phyloP scores from a whole-genome alignment of 2,888 invertebrate species.

The Ephialtes manifestator region DNA sequence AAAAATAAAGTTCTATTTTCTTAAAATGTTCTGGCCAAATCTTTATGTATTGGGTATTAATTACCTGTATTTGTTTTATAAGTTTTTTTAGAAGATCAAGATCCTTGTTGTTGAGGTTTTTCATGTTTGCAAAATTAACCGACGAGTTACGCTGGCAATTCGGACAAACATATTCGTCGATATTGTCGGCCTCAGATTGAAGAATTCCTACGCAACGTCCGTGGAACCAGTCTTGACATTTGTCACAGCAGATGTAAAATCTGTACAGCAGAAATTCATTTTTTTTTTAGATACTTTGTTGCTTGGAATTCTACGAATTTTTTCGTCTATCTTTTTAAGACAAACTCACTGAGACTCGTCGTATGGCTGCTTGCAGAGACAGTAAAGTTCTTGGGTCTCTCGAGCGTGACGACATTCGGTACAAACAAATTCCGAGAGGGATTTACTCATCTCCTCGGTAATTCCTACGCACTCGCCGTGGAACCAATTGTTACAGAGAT shows the following conservation, averaged over 20 bases:
- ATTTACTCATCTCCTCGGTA: slow-evolving; percentile 96
- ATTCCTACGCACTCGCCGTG: slow-evolving; percentile 98
- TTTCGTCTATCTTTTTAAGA: background rate
- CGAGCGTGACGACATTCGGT: slow-evolving; percentile 94
- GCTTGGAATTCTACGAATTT: background rate
- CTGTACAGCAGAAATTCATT: slow-evolving; percentile 86
- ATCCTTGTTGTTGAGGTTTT: slow-evolving; percentile 92
- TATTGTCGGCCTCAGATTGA: slow-evolving; percentile 97
- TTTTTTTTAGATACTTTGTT: background rate
- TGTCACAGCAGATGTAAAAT: slow-evolving; percentile 99
- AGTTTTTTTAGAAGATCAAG: slow-evolving; percentile 94
- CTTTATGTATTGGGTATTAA: background rate
- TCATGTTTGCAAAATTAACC: slow-evolving; percentile 96
- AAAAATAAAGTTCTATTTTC: too few relatives aligned
- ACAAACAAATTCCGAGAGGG: slow-evolving; percentile 96
- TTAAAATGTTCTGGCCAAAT: too few relatives aligned
- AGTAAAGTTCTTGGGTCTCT: slow-evolving; percentile 97
- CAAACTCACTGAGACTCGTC: slow-evolving; percentile 98
- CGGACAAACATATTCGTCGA: slow-evolving; percentile 98
- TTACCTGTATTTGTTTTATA: slow-evolving; percentile 95
- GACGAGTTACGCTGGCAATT: slow-evolving; percentile 96
- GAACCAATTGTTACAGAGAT: slow-evolving; percentile 99
- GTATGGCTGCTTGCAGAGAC: slow-evolving; percentile 98
- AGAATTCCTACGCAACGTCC: slow-evolving; percentile 98
- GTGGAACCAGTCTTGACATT: slow-evolving; percentile 99